A percentile compares a stretch with the other conserved stretches of the same genome.
Evolutionary conservation across 2,888 invertebrate genomes (phyloP).

Genomic region (Pammene aurita): DNA sequence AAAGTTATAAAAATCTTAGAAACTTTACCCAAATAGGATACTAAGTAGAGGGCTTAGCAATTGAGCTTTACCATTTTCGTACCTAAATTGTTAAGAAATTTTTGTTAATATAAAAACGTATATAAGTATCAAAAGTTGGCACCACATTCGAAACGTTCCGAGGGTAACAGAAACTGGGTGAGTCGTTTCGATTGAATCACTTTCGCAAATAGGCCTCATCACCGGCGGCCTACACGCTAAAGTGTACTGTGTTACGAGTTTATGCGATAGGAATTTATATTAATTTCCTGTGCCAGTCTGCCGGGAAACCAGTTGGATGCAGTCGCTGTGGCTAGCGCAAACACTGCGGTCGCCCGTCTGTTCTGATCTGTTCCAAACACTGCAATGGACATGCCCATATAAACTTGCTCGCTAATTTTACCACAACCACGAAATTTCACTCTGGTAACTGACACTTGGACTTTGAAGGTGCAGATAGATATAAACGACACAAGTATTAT

Average conservation of each 20-base stretch:
- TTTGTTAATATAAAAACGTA: conserved; percentile 1
- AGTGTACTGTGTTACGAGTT: conserved; percentile 65
- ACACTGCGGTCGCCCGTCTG: conserved; percentile 70
- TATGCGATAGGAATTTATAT: conserved; percentile 80
- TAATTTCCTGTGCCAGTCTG: conserved; percentile 77
- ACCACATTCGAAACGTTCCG: conserved; percentile 56
- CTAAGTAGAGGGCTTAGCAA: too few relatives aligned
- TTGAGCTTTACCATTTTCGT: too few relatives aligned
- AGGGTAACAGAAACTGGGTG: conserved; percentile 60
- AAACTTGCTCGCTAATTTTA: conserved; percentile 75
- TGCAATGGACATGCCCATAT: conserved; percentile 73
- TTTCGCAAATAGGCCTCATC: conserved; percentile 72
- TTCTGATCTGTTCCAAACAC: conserved; percentile 69
- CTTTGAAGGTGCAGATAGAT: conserved; percentile 35
- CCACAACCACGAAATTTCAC: conserved; percentile 64
- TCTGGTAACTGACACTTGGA: conserved; percentile 53
- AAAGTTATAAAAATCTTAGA: too few relatives aligned
- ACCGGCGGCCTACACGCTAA: conserved; percentile 62
- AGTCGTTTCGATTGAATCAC: conserved; percentile 69
- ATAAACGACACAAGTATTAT: background rate
- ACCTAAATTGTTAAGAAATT: too few relatives aligned
- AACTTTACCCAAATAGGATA: too few relatives aligned
- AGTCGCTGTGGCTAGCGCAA: conserved; percentile 69
- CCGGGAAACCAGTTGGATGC: conserved; percentile 69
- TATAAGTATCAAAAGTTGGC: conserved; percentile 48